phyloP scores from a whole-genome alignment of 2,113 vertebrate species.

The Psilopsiagon aurifrons region DNA sequence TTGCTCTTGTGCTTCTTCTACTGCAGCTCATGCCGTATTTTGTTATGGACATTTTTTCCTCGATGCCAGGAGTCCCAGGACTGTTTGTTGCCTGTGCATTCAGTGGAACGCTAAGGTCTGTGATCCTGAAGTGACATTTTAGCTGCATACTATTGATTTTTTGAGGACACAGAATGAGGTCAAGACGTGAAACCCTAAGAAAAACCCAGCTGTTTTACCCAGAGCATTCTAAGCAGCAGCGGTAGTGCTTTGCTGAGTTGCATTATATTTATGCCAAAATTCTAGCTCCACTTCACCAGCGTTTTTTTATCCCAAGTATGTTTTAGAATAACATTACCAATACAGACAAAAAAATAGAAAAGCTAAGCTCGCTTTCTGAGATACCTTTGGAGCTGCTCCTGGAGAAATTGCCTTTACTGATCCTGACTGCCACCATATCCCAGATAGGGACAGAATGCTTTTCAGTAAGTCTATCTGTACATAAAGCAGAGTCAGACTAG shows the following conservation, averaged over 20 bases:
- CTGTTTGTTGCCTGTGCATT: slow-evolving; percentile 88
- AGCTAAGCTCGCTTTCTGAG: not conserved
- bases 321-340: not conserved
- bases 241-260: not conserved
- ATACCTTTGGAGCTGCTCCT: not conserved
- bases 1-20: not conserved
- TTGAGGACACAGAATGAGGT: not conserved
- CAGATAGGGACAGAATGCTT: not conserved
- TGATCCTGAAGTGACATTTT: not conserved
- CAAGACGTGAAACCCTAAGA: not conserved
- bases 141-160: fast-evolving
- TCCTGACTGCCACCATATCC: not conserved
- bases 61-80: slow-evolving; percentile 83
- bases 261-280: not conserved
- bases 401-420: not conserved
- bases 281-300: not conserved
- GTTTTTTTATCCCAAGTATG: not conserved
- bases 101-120: slow-evolving; percentile 88
- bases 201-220: not conserved
- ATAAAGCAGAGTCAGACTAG: not conserved
- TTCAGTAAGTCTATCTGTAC: not conserved
- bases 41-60: slow-evolving; percentile 84
- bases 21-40: slow-evolving; percentile 87
- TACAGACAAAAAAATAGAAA: not conserved
- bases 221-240: not conserved